A percentile compares a stretch with the other conserved stretches of the same genome.
Conservation (phyloP, 2,888 invertebrate species). For the Baccha elongata region DNA sequence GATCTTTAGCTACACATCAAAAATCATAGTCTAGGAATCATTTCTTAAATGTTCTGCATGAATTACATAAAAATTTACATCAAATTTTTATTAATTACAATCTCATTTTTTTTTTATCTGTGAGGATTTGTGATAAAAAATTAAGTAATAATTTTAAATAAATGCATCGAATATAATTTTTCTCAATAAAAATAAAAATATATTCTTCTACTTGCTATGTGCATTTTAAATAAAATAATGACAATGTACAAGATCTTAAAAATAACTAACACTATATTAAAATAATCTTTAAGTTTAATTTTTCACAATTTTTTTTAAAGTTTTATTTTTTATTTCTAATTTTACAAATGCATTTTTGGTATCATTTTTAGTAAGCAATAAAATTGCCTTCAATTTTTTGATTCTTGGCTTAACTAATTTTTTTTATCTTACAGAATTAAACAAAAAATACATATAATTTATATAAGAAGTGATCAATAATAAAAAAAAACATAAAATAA, state of each 20-base stretch:
- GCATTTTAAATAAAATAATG: conserved; percentile 17
- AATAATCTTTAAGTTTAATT: conserved; percentile 17
- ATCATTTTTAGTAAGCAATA: conserved; percentile 42
- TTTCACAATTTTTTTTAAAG: conserved; percentile 7
- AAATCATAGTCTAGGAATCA: no score
- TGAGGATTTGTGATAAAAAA: no score
- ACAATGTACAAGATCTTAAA: conserved; percentile 46
- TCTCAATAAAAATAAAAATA: background rate
- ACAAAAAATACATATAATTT: conserved; percentile 46
- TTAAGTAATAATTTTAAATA: background rate
- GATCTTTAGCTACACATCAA: no score
- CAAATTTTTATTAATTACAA: no score
- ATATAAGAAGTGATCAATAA: conserved; percentile 42
- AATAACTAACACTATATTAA: conserved; percentile 7
- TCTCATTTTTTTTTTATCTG: no score
- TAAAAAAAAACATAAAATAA: conserved; percentile 31
- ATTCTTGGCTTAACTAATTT: conserved; percentile 45
- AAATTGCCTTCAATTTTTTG: conserved; percentile 19
- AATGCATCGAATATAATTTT: conserved; percentile 3
- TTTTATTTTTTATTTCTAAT: conserved; percentile 19
- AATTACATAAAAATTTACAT: no score
- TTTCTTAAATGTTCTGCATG: no score
- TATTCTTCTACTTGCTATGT: conserved; percentile 3
- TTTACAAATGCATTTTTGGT: conserved; percentile 71
- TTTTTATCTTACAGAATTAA: conserved; percentile 31